Evolutionary conservation across 2,888 invertebrate species (phyloP), one percentile per base, ranked within the genome.

Genomic region (Crocallis elinguaria): DNA sequence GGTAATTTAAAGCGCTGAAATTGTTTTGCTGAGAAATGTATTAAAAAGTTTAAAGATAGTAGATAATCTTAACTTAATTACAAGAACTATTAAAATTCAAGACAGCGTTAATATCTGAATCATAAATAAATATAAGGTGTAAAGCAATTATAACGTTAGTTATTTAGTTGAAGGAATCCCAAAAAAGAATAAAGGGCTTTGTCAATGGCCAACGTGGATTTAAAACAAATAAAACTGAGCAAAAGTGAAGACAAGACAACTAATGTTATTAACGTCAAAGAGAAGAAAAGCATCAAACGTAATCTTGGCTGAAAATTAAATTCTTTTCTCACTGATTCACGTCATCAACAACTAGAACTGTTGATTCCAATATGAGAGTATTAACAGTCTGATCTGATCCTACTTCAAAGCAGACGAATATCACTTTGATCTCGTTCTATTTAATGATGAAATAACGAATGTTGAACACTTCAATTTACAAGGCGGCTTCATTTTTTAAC

Each of bases 381-480:
- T 63, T 66, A 66, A 66, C 66, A 68, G 68, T 70, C 69, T 64
- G 75, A 74, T 70, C 69, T 64, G 75, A 73, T 75, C 67, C 70
- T 70, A 81, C 82, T 79, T 86, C 86, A 86, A 86, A 86, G 84
- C 71, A 71, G 66, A 76, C 71, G 70, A 69, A 69, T 71, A 73
- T 71, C 67, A 67, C 85, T 86, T 87, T 87, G 86, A 86, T 86
- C 81, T 84, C 62, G 69, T 75, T 78, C 72, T 77, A 77, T 82
- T 80, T 82, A 77, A 77, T 81, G 77, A 77, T 79, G 75, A 77
- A 80, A 78, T 72, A 71, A 73, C 70, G 65, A 67, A 66, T 62
- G 70, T 69, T 69, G 73, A 77, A 76, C 75, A 78, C 75, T 79
- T 80, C 79, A 80, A 79, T 81, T 81, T 79, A 71, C 77, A 77